A percentile compares a stretch with the other conserved stretches of the same genome.
phyloP scores from a whole-genome alignment of 1,140 invertebrate genomes.

The Rhizoglyphus robini region DNA sequence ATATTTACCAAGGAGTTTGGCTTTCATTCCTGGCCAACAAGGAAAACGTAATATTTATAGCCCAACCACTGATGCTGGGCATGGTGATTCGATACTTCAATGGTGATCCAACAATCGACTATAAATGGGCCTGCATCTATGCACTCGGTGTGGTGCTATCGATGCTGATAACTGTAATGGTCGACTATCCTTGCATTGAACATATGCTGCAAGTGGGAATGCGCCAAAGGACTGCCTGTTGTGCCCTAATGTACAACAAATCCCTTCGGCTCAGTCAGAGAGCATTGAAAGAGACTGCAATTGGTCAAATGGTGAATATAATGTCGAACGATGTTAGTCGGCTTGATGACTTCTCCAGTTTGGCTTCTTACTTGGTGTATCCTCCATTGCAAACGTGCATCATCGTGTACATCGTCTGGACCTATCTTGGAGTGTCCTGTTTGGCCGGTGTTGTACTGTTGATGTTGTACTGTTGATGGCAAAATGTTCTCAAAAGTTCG shows the following conservation, averaged over 20 bases:
- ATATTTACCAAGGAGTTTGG: not conserved
- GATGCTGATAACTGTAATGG: too few species aligned
- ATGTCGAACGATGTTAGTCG: conserved; percentile 65
- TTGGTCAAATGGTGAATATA: conserved; percentile 78
- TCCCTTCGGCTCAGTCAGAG: conserved; percentile 39
- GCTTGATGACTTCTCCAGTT: conserved; percentile 34
- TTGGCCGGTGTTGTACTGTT: conserved; percentile 17
- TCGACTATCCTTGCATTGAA: too few species aligned
- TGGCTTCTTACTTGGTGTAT: conserved; percentile 21
- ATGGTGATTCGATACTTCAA: not conserved
- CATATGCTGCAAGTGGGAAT: conserved; percentile 31
- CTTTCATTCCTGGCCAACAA: not conserved
- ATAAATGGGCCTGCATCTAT: too few species aligned
- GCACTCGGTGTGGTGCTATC: too few species aligned
- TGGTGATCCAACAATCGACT: not conserved
- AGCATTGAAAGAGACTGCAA: conserved; percentile 56
- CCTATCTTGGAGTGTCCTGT: conserved; percentile 15
- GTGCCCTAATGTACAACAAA: conserved; percentile 43
- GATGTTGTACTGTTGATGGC: conserved; percentile 19
- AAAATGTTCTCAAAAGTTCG: conserved; percentile 29
- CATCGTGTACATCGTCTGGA: conserved; percentile 21
- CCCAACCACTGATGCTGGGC: not conserved
- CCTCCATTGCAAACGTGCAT: conserved; percentile 23
- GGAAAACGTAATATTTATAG: not conserved
- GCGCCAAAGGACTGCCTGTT: conserved; percentile 41